Conservation (phyloP, 2,113 vertebrate genomes). For the Nansenia antarctica region DNA sequence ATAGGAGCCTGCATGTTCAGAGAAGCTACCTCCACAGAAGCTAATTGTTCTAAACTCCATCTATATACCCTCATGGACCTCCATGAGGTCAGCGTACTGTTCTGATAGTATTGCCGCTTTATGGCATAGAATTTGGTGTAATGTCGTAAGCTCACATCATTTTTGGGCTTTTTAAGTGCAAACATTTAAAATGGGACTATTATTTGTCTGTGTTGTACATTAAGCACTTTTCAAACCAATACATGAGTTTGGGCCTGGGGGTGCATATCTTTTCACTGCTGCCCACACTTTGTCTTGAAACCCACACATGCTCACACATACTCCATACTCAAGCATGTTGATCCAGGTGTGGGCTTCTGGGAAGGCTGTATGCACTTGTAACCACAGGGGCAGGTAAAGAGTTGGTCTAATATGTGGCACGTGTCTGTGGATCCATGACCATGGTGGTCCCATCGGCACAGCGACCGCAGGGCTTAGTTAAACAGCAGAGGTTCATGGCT, state of each 20-base stretch:
- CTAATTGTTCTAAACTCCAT: slow-evolving; percentile 37
- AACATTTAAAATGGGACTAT: not conserved
- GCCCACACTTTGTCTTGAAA: no score
- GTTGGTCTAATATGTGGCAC: not conserved
- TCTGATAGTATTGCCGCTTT: not conserved
- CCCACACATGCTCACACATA: not conserved
- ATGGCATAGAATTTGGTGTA: not conserved
- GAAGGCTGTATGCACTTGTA: not conserved
- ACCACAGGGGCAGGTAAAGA: not conserved
- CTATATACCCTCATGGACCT: no score
- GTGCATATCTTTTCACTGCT: no score
- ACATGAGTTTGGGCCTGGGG: no score
- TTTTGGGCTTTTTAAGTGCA: not conserved
- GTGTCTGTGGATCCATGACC: not conserved
- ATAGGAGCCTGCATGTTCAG: slow-evolving; percentile 48
- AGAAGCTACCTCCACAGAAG: slow-evolving; percentile 43
- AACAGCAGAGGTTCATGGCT: slow-evolving; percentile 7
- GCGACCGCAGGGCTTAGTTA: slow-evolving; percentile 17
- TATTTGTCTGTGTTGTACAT: not conserved
- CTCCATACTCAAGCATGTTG: not conserved
- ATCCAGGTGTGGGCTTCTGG: slow-evolving; percentile 9
- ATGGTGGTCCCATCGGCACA: slow-evolving; percentile 5
- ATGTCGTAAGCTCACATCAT: not conserved
- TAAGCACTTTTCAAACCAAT: no score
- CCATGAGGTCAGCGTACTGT: not conserved